These are phyloP conservation scores for Siphonodentalium dalli DNA, from an alignment of 2,888 invertebrate species.

Conservation along the genomic window DNA sequence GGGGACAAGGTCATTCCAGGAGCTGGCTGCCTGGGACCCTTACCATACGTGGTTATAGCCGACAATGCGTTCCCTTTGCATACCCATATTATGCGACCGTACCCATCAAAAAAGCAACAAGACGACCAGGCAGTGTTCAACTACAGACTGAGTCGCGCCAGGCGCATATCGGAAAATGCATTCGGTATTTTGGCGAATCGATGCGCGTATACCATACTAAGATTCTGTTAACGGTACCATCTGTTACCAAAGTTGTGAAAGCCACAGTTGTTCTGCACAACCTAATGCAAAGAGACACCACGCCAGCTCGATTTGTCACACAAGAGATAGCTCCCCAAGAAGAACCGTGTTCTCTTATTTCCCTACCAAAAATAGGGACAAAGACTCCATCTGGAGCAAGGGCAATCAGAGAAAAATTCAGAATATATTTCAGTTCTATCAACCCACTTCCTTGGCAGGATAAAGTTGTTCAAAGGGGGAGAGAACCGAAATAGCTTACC, in stretches of 20 bases:
- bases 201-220: constrained; percentile 7
- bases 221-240: neutral
- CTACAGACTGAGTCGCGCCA: constrained; percentile 12
- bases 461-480: neutral
- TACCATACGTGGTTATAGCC: constrained; percentile 34
- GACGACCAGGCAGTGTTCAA: constrained; percentile 14
- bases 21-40: constrained; percentile 14
- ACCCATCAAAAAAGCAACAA: neutral
- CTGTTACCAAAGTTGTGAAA: constrained; percentile 1
- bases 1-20: constrained; percentile 12
- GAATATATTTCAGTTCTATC: neutral
- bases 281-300: too few species aligned
- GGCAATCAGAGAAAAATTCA: constrained; percentile 3
- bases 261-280: constrained; percentile 1
- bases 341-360: too few species aligned
- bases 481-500: too few species aligned
- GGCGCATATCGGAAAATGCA: constrained; percentile 9
- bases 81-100: constrained; percentile 26
- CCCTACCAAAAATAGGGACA: too few species aligned
- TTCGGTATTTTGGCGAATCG: constrained; percentile 6
- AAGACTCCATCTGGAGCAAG: neutral
- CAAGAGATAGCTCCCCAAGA: too few species aligned
- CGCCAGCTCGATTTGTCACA: neutral
- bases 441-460: constrained; percentile 6
- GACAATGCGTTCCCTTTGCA: constrained; percentile 43